Conservation (phyloP, 64 coral and sea anemone genomes). For the Pocillopora verrucosa region DNA sequence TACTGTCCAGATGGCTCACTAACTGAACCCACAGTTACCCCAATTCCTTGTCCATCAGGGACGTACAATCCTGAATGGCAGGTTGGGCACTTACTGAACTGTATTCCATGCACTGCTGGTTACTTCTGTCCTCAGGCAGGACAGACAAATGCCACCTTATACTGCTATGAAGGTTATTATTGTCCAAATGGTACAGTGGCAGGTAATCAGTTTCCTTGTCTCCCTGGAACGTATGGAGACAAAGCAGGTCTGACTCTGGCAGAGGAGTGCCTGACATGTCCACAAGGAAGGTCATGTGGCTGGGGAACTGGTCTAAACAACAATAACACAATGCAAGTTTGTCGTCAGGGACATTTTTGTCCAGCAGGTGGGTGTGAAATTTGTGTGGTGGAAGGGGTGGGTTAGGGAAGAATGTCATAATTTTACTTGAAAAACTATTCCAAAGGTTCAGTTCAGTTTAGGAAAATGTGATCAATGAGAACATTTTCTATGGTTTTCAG, state of each 20-base stretch:
- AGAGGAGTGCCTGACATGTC: slow-evolving; percentile 84
- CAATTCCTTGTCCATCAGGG: slow-evolving; percentile 86
- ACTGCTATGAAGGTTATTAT: slow-evolving; percentile 97
- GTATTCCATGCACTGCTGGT: slow-evolving; percentile 88
- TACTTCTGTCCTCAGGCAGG: slow-evolving; percentile 84
- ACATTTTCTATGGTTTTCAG: too few relatives aligned
- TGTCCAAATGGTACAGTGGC: slow-evolving; percentile 93
- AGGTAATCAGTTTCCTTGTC: slow-evolving; percentile 85
- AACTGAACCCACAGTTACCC: slow-evolving; percentile 72
- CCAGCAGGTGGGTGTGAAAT: slow-evolving; percentile 71
- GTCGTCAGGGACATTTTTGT: slow-evolving; percentile 86
- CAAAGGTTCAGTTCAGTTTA: too few relatives aligned
- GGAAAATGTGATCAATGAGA: too few relatives aligned
- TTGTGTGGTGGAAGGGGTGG: background rate
- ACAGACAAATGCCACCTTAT: slow-evolving; percentile 77
- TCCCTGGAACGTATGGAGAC: slow-evolving; percentile 89
- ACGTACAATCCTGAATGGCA: slow-evolving; percentile 94
- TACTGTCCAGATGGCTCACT: slow-evolving; percentile 95
- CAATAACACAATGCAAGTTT: slow-evolving; percentile 81
- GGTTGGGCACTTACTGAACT: slow-evolving; percentile 88
- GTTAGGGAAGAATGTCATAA: background rate
- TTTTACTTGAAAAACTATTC: too few relatives aligned
- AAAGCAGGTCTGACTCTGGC: slow-evolving; percentile 74
- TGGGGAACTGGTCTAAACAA: slow-evolving; percentile 91
- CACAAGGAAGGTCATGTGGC: slow-evolving; percentile 83